phyloP scores from a whole-genome alignment of 2,888 invertebrate genomes.

The Chrysina gloriosa region DNA sequence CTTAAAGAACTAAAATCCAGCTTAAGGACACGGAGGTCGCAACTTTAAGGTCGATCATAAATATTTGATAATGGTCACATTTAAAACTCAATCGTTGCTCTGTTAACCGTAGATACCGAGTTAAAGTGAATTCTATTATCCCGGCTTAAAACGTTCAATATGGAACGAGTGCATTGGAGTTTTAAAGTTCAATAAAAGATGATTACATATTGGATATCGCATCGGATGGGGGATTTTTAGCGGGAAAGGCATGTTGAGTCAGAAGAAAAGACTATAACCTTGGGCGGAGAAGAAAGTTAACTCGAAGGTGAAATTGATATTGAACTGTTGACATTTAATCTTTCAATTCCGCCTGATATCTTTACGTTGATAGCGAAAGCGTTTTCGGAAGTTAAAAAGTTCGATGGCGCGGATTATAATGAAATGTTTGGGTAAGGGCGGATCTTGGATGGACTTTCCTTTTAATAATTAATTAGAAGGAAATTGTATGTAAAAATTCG shows the following conservation, averaged over 20 bases:
- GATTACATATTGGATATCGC: conserved; percentile 24
- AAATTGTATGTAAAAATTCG: no score
- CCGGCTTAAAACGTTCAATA: conserved; percentile 21
- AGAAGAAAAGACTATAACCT: conserved; percentile 15
- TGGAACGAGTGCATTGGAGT: conserved; percentile 8
- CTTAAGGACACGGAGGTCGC: conserved; percentile 24
- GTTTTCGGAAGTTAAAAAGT: conserved; percentile 1
- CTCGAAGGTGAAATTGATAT: conserved; percentile 22
- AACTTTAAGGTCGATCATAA: conserved; percentile 38
- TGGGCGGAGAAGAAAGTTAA: conserved; percentile 14
- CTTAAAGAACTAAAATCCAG: conserved; percentile 29
- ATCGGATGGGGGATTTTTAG: neutral
- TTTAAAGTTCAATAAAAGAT: conserved; percentile 32
- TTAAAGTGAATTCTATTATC: conserved; percentile 28
- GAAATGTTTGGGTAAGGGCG: neutral
- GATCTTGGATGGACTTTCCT: neutral
- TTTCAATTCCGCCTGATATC: conserved; percentile 6
- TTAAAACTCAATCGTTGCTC: conserved; percentile 28
- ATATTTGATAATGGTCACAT: conserved; percentile 38
- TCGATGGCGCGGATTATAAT: conserved; percentile 3
- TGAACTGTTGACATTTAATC: conserved; percentile 20
- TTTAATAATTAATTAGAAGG: neutral
- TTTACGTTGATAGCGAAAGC: neutral
- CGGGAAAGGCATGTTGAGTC: neutral
- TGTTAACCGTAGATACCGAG: conserved; percentile 35